Evolutionary conservation across 1,140 invertebrate genomes (phyloP).

Genomic region (Chionoecetes opilio): DNA sequence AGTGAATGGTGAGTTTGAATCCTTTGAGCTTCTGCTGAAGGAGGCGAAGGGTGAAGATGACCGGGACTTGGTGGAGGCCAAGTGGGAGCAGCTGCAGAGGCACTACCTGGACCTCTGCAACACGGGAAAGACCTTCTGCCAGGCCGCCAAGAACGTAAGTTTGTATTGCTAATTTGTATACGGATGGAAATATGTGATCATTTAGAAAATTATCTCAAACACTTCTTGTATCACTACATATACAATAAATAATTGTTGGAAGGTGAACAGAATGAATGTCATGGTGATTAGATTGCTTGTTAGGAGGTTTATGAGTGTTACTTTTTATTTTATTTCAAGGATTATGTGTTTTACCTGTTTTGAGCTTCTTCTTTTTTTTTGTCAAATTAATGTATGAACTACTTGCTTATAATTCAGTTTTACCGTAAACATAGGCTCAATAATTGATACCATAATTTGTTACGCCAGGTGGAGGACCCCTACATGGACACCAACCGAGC

Average conservation of each 20-base stretch:
- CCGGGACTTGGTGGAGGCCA: conserved; percentile 85
- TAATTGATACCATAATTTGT: no score
- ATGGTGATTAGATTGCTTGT: neutral
- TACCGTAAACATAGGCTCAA: no score
- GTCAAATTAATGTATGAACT: no score
- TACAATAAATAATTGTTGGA: no score
- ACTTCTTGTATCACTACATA: no score
- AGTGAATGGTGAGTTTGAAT: conserved; percentile 88
- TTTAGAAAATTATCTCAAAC: no score
- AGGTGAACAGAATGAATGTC: neutral
- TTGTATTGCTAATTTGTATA: neutral
- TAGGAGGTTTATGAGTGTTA: neutral
- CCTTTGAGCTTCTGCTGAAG: conserved; percentile 86
- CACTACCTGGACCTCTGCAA: conserved; percentile 87
- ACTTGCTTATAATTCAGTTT: no score
- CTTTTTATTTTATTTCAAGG: no score
- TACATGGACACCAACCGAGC: conserved; percentile 90
- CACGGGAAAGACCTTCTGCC: conserved; percentile 89
- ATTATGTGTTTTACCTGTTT: conserved; percentile 23
- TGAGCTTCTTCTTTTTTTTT: neutral
- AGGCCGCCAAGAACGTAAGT: conserved; percentile 87
- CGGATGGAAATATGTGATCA: no score
- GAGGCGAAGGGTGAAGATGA: conserved; percentile 85
- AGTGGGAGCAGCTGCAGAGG: conserved; percentile 87
- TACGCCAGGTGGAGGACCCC: conserved; percentile 88